phyloP scores from a whole-genome alignment of 37 sponge, comb jelly and placozoan species.

The Agelas oroides region DNA sequence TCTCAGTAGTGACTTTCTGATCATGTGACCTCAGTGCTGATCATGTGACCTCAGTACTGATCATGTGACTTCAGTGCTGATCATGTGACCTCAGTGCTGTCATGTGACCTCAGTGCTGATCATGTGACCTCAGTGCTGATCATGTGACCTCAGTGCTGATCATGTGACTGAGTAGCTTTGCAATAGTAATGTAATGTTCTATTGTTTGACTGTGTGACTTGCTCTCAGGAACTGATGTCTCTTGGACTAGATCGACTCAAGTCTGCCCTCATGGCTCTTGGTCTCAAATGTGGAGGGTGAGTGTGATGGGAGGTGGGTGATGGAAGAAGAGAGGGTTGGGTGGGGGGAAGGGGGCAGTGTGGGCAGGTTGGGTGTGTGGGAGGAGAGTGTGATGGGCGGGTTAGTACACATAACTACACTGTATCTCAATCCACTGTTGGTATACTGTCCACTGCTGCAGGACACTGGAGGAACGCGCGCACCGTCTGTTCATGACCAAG shows the following conservation, averaged over 20 bases:
- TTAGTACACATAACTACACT: background rate
- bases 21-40: background rate
- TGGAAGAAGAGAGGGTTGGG: background rate
- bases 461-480: slow-evolving; percentile 91
- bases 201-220: background rate
- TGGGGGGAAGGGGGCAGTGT: background rate
- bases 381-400: background rate
- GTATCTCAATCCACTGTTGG: too few relatives aligned
- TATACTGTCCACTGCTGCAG: slow-evolving; percentile 35
- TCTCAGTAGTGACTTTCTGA: background rate
- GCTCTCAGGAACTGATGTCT: slow-evolving; percentile 83
- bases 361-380: background rate
- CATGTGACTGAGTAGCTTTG: too few relatives aligned
- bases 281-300: slow-evolving; percentile 98
- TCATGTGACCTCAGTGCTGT: background rate
- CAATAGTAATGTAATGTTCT: too few relatives aligned
- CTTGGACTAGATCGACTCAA: slow-evolving; percentile 96
- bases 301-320: background rate
- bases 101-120: too few relatives aligned
- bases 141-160: too few relatives aligned
- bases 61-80: background rate
- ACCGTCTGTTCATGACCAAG: slow-evolving; percentile 88
- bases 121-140: too few relatives aligned
- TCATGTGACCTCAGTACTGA: background rate
- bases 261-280: slow-evolving; percentile 91